Base-by-base conservation (phyloP, 2,113 vertebrate genomes). In the Erinaceus europaeus region DNA sequence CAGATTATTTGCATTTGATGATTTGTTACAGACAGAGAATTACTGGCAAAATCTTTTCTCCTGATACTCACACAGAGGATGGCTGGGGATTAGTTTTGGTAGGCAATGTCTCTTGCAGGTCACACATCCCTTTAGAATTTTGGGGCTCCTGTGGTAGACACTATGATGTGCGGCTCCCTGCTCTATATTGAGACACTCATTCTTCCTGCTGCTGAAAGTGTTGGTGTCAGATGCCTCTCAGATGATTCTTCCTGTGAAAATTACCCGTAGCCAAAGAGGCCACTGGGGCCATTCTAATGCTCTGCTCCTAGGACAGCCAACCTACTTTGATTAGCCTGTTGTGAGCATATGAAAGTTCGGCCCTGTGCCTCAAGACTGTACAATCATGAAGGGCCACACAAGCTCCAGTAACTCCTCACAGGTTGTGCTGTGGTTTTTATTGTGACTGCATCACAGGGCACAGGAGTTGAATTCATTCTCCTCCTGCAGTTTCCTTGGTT, bases 11-110 rank as follows among this genome's bases (percentile, higher is more conserved):
- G 23, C 21, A 62, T 4, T 74, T 87, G 52, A 74, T 36, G 40
- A 61, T 10, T 68, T 79, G 32, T 34, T 50, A n/a, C 12, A 59
- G 14, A 68, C 50, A 89, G 40, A 87, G 34, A 75, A 11, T n/a
- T 36, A 36, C 23, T 32, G 65, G 14, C 2, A 84, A 7, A 50
- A 29, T 62, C 25, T 52, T 15, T 34, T 44, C 59, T 34, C 72
- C 80, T 34, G n/a, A 67, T 44, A 27, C 23, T 32, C 38, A 17
- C 29, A n/a, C 9, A 78, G 71, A 68, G 23, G 29, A 79, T 79
- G 40, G 53, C 8, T 46, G 0, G n/a, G 67, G 0, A 1, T 17
- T 27, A 46, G 17, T n/a, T n/a, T n/a, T n/a, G 40, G 14, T 65
- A 32, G 52, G 52, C 52, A 46, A 53, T 15, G 62, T 53, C 89